phyloP scores from a whole-genome alignment of 2,888 invertebrate species.

The Rotaria socialis region DNA sequence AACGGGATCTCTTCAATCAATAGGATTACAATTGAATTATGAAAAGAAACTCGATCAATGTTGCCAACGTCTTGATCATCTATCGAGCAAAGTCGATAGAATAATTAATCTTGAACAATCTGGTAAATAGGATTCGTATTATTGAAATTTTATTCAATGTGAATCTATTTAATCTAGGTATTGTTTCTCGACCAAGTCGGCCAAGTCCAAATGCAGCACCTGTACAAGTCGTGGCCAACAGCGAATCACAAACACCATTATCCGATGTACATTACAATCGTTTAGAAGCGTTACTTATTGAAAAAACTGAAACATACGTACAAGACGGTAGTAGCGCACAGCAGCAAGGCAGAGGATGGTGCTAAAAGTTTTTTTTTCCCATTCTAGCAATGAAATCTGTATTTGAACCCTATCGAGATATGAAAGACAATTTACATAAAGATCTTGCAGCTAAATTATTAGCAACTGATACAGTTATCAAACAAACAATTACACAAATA shows the following conservation, averaged over 20 bases:
- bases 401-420: constrained; percentile 65
- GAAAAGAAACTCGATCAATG: neutral
- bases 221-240: neutral
- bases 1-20: neutral
- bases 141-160: too few relatives aligned
- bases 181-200: neutral
- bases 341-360: too few relatives aligned
- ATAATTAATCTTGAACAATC: neutral
- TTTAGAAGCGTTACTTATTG: neutral
- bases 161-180: neutral
- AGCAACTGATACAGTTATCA: constrained; percentile 71
- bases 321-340: neutral
- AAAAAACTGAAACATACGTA: constrained; percentile 23
- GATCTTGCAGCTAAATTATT: constrained; percentile 72
- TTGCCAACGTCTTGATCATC: neutral
- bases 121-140: neutral
- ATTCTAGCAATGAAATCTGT: constrained; percentile 66
- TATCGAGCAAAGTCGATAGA: constrained; percentile 1
- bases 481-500: constrained; percentile 75
- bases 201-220: constrained; percentile 4
- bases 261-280: neutral
- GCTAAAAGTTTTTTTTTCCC: neutral
- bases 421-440: constrained; percentile 71
- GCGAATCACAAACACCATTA: neutral
- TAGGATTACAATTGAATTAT: neutral